Conservation (phyloP, 2,113 vertebrate genomes). For the Coryphaenoides rupestris region DNA sequence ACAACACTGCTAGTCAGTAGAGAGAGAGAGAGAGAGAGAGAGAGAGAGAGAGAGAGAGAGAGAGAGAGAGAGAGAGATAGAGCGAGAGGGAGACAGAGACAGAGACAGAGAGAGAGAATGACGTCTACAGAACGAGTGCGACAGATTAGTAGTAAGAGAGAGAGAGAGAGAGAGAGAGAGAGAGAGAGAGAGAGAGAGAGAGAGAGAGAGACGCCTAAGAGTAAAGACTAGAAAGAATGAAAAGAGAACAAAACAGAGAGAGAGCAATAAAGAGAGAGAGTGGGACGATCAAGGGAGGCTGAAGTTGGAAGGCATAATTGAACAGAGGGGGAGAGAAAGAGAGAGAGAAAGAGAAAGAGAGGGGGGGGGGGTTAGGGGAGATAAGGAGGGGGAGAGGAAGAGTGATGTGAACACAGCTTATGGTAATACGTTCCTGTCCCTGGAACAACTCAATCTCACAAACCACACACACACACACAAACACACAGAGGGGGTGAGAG, state of each 20-base stretch:
- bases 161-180: not conserved
- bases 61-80: no score
- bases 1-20: no score
- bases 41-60: not conserved
- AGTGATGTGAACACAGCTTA: not conserved
- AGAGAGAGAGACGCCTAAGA: not conserved
- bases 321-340: not conserved
- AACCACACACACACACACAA: not conserved
- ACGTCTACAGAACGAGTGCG: not conserved
- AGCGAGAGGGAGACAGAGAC: constrained; percentile 9
- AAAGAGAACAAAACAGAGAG: not conserved
- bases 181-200: constrained; percentile 4
- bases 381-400: not conserved
- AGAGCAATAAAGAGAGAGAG: not conserved
- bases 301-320: not conserved
- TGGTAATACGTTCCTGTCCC: constrained; percentile 1
- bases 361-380: not conserved
- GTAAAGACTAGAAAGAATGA: not conserved
- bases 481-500: not conserved
- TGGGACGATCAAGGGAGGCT: not conserved
- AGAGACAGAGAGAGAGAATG: constrained; percentile 8
- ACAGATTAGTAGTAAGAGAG: not conserved
- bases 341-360: not conserved
- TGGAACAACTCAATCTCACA: constrained; percentile 1
- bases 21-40: not conserved